Conservation (phyloP, 2,888 invertebrate genomes). For the Zygothrica quintamaculata region DNA sequence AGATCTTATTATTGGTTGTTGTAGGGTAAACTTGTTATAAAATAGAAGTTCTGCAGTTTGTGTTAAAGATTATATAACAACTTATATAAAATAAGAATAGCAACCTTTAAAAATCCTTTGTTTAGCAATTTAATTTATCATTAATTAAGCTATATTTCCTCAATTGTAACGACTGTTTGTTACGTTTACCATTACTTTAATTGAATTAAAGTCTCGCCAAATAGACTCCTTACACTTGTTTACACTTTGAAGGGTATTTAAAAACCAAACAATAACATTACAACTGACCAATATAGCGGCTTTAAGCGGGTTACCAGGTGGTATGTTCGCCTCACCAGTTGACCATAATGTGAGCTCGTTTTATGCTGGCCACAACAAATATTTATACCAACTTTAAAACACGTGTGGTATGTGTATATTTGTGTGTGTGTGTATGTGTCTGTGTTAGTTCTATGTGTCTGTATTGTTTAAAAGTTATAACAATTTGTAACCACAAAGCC, state of each 20-base stretch:
- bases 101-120: too few species aligned
- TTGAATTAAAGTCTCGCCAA: too few species aligned
- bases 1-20: too few species aligned
- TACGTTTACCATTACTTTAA: too few species aligned
- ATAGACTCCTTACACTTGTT: too few species aligned
- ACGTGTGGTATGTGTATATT: conserved; percentile 1
- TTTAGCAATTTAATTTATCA: too few species aligned
- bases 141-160: too few species aligned
- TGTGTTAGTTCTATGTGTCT: neutral
- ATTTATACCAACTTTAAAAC: conserved; percentile 44
- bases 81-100: too few species aligned
- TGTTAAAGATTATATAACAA: too few species aligned
- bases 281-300: neutral
- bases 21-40: too few species aligned
- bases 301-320: neutral
- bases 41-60: too few species aligned
- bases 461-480: conserved; percentile 28
- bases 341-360: conserved; percentile 28
- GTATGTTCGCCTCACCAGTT: neutral
- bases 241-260: conserved; percentile 3
- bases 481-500: conserved; percentile 43
- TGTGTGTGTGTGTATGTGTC: neutral
- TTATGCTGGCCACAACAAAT: conserved; percentile 40
- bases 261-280: conserved; percentile 30
- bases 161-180: too few species aligned